These are phyloP conservation scores for Orthosia incerta DNA, from an alignment of 2,888 invertebrate species.

Conservation along the genomic window DNA sequence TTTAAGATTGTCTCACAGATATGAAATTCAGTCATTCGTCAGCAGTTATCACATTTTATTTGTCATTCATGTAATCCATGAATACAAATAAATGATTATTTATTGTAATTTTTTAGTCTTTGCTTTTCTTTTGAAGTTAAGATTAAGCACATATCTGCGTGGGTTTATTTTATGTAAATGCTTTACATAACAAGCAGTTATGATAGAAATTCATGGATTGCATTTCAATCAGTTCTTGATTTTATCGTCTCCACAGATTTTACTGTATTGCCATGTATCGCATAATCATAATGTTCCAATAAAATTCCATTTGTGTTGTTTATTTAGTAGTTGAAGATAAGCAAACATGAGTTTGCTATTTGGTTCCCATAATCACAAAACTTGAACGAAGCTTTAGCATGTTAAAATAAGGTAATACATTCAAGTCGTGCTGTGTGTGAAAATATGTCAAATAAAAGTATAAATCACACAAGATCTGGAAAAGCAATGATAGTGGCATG, in stretches of 20 bases:
- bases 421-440: too few species aligned
- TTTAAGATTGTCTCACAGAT: too few species aligned
- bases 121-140: background rate
- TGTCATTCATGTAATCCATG: background rate
- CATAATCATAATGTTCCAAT: constrained; percentile 33
- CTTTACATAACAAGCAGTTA: constrained; percentile 7
- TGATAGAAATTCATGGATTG: constrained; percentile 31
- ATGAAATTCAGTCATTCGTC: too few species aligned
- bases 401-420: too few species aligned
- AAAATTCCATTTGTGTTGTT: constrained; percentile 23
- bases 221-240: constrained; percentile 20
- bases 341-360: constrained; percentile 28
- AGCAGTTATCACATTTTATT: too few species aligned
- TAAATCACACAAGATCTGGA: too few species aligned
- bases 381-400: background rate
- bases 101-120: background rate
- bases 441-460: too few species aligned
- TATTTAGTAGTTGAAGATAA: constrained; percentile 31
- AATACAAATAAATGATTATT: background rate
- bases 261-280: constrained; percentile 18
- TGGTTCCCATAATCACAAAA: background rate
- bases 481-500: too few species aligned
- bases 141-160: constrained; percentile 8
- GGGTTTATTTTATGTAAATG: constrained; percentile 37
- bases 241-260: constrained; percentile 23